These are phyloP conservation scores for Zaprionus vittiger DNA, from an alignment of 1,140 invertebrate genomes.

Conservation along the genomic window DNA sequence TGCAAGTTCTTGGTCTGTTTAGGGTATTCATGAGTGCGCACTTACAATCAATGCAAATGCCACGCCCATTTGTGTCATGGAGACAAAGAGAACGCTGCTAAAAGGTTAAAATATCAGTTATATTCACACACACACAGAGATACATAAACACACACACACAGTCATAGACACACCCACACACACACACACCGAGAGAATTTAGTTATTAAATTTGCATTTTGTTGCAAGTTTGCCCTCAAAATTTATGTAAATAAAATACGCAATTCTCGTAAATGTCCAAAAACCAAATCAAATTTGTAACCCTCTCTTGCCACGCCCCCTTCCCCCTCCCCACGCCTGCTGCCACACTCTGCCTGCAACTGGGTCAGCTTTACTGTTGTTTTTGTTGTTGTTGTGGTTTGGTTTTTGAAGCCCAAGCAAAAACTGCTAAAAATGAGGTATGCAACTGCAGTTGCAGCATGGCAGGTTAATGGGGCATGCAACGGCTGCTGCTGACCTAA, in stretches of 20 bases:
- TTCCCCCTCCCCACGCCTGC: background rate
- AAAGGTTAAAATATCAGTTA: conserved; percentile 16
- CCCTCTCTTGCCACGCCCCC: background rate
- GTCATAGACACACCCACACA: background rate
- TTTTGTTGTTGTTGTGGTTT: background rate
- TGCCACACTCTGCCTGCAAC: background rate
- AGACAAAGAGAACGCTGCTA: background rate
- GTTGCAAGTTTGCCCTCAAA: conserved; percentile 7
- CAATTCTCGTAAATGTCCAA: conserved; percentile 27
- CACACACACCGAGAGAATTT: background rate
- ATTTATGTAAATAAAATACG: conserved; percentile 36
- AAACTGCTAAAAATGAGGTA: conserved; percentile 27
- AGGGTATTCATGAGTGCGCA: too few species aligned
- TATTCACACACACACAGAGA: background rate
- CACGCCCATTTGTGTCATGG: background rate
- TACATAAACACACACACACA: background rate
- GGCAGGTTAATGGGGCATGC: conserved; percentile 15
- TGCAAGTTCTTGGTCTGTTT: too few species aligned
- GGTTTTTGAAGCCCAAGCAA: background rate
- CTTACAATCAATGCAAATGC: background rate
- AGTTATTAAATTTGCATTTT: conserved; percentile 36
- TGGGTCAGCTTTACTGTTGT: conserved; percentile 27
- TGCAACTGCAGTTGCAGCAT: conserved; percentile 4
- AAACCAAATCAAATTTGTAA: conserved; percentile 24
- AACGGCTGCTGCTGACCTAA: background rate